phyloP scores from a whole-genome alignment of 2,888 invertebrate species.

The Drosophila rubida region DNA sequence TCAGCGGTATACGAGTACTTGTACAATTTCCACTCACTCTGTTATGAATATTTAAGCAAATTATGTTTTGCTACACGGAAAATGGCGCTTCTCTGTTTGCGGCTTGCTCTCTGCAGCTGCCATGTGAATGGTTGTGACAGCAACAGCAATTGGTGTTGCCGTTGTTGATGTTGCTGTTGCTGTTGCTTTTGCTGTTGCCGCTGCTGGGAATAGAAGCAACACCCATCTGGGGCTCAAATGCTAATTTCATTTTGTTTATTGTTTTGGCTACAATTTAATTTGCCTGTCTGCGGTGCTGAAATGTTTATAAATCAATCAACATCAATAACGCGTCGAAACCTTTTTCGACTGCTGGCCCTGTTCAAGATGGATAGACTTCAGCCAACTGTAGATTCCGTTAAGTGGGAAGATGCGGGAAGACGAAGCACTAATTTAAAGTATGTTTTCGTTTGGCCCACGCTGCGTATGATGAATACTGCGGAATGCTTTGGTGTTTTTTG shows the following conservation, averaged over 20 bases:
- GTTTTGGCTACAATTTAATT: conserved; percentile 75
- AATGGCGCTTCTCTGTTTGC: conserved; percentile 31
- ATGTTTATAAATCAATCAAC: conserved; percentile 82
- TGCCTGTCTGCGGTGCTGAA: conserved; percentile 55
- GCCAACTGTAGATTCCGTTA: conserved; percentile 21
- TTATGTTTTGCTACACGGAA: conserved; percentile 54
- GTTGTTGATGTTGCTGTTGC: conserved; percentile 7
- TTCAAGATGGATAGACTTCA: conserved; percentile 62
- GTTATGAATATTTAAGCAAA: conserved; percentile 70
- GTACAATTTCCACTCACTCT: conserved; percentile 40
- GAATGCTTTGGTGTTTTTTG: conserved; percentile 39
- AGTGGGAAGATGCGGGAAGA: conserved; percentile 33
- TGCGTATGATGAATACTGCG: conserved; percentile 52
- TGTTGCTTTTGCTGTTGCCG: not conserved
- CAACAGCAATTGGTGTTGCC: conserved; percentile 29
- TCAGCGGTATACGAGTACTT: conserved; percentile 48
- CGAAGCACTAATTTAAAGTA: conserved; percentile 30
- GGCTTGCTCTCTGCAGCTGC: conserved; percentile 22
- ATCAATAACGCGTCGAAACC: conserved; percentile 64
- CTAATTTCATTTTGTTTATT: conserved; percentile 80
- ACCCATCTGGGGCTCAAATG: conserved; percentile 47
- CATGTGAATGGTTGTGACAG: conserved; percentile 58
- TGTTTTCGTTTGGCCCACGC: conserved; percentile 33
- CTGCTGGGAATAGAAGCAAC: conserved; percentile 9
- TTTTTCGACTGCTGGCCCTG: conserved; percentile 35